Evolutionary conservation across 2,888 invertebrate genomes (phyloP).

Genomic region (Disparrhopalites patrizii): DNA sequence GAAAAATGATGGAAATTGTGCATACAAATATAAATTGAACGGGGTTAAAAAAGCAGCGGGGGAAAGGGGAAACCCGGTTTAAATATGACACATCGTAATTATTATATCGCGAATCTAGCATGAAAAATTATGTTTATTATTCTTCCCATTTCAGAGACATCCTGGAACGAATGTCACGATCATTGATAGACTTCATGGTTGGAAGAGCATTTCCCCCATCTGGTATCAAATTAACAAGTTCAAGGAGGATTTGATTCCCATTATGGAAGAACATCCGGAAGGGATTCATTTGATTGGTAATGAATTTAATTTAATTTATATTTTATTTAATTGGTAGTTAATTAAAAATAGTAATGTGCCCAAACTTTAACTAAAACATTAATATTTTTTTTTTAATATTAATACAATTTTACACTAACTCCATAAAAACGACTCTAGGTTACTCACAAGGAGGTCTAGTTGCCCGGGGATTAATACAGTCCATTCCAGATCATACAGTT

Average conservation of each 20-base stretch:
- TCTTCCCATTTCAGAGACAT: constrained; percentile 62
- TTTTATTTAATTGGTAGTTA: too few species aligned
- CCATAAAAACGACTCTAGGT: too few species aligned
- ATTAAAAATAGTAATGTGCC: too few species aligned
- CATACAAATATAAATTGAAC: neutral
- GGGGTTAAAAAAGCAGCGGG: too few species aligned
- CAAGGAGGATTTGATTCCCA: constrained; percentile 65
- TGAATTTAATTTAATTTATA: too few species aligned
- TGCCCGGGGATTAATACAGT: constrained; percentile 75
- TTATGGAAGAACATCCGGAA: constrained; percentile 69
- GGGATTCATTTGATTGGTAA: constrained; percentile 79
- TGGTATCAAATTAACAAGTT: constrained; percentile 80
- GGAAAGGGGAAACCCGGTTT: too few species aligned
- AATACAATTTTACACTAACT: too few species aligned
- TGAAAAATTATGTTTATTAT: neutral
- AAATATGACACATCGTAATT: too few species aligned
- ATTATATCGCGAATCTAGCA: too few species aligned
- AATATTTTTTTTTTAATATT: too few species aligned
- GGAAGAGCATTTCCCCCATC: constrained; percentile 78
- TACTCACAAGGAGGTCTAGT: constrained; percentile 86
- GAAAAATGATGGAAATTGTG: neutral
- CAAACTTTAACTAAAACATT: too few species aligned
- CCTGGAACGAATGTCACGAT: constrained; percentile 79
- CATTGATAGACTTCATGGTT: constrained; percentile 71
- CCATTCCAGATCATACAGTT: constrained; percentile 72